Evolutionary conservation across 2,113 vertebrate species (phyloP).

Genomic region (Corythaeola cristata): DNA sequence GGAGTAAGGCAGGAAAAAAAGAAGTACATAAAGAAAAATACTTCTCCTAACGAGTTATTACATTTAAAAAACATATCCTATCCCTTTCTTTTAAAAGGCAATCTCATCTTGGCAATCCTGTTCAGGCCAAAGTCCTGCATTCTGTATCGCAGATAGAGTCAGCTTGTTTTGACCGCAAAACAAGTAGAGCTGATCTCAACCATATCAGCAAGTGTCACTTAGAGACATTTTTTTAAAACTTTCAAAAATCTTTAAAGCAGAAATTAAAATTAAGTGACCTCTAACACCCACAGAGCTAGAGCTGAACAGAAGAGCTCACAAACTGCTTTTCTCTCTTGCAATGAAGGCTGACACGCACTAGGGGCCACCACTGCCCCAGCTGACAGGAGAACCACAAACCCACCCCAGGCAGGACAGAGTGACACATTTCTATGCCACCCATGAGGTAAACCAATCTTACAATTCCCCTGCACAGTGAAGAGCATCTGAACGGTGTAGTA

Average conservation of each 20-base stretch:
- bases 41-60: background rate
- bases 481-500: fast-evolving
- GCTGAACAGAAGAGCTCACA: no score
- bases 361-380: slow-evolving; percentile 33
- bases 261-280: background rate
- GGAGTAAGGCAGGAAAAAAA: background rate
- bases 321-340: background rate
- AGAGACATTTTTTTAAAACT: background rate
- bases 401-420: background rate
- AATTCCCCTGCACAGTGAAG: background rate
- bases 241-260: background rate
- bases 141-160: background rate
- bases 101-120: background rate
- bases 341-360: slow-evolving; percentile 25
- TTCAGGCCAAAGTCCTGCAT: background rate
- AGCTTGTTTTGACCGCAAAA: background rate
- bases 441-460: fast-evolving
- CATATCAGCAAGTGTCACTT: background rate
- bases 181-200: background rate
- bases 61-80: background rate
- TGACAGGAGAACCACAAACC: background rate
- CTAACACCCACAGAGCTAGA: background rate
- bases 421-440: fast-evolving
- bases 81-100: background rate
- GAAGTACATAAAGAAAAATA: background rate